Percentiles rank a stretch among this genome's conserved stretches.
These are phyloP conservation scores for Rhabdomys pumilio DNA, from an alignment of 2,797 vertebrate species.

Conservation along the genomic window DNA sequence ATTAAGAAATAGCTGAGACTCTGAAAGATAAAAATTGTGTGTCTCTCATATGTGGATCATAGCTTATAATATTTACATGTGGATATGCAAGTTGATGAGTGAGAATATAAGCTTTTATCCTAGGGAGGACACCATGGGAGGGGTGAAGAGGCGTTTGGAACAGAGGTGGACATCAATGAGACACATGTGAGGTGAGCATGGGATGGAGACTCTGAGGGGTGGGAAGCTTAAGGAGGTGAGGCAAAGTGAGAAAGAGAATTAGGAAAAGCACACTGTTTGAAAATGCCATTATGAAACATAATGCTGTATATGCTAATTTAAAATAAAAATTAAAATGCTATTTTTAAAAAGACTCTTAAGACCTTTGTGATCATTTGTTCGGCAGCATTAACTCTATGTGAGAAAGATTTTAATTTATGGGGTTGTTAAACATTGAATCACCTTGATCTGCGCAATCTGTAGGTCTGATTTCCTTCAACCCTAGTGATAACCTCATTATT, in stretches of 20 bases:
- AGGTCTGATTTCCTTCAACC: neutral
- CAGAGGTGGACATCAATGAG: too few relatives aligned
- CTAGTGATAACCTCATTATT: neutral
- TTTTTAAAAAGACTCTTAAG: neutral
- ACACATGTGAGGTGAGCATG: too few relatives aligned
- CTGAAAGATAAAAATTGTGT: neutral
- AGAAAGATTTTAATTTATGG: slow-evolving; percentile 16
- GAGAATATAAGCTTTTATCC: neutral
- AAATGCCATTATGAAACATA: neutral
- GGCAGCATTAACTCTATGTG: neutral
- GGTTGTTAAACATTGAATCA: neutral
- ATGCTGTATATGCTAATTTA: neutral
- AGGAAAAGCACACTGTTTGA: neutral
- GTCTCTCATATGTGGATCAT: neutral
- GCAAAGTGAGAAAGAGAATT: neutral
- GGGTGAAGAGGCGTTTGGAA: neutral
- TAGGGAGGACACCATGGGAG: neutral
- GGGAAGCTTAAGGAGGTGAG: neutral
- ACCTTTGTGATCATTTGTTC: neutral
- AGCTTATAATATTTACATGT: neutral
- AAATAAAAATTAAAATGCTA: neutral
- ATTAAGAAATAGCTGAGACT: neutral
- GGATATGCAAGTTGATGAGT: neutral
- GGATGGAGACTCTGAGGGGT: too few relatives aligned
- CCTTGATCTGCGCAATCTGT: neutral